Percentiles rank a stretch among this genome's conserved stretches.
phyloP scores from a whole-genome alignment of 2,888 invertebrate genomes.

The Terebella lapidaria region DNA sequence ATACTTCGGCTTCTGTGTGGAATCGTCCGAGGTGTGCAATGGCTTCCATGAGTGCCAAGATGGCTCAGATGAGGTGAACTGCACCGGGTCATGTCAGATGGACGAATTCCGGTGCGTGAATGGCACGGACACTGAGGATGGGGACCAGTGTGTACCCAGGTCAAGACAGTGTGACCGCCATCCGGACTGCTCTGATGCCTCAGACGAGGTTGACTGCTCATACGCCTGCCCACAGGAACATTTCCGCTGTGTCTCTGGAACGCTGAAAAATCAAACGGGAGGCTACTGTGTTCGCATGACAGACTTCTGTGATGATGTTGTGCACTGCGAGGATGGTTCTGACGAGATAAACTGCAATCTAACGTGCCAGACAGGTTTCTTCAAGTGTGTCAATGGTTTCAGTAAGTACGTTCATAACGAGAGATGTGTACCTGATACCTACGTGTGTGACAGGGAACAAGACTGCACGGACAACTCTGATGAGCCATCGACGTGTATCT shows the following conservation, averaged over 20 bases:
- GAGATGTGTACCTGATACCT: neutral
- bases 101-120: conserved; percentile 17
- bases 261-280: neutral
- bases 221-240: conserved; percentile 10
- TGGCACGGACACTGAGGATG: conserved; percentile 8
- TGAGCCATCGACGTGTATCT: conserved; percentile 8
- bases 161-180: conserved; percentile 13
- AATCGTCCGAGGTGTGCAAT: conserved; percentile 3
- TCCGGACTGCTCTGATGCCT: conserved; percentile 17
- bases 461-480: conserved; percentile 20
- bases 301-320: conserved; percentile 18
- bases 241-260: conserved; percentile 8
- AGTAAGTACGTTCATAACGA: neutral
- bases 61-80: conserved; percentile 5
- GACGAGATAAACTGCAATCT: conserved; percentile 15
- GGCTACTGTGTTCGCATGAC: conserved; percentile 1
- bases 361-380: conserved; percentile 8
- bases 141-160: conserved; percentile 10
- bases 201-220: conserved; percentile 17
- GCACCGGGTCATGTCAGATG: conserved; percentile 8
- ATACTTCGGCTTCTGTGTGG: conserved; percentile 10
- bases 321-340: conserved; percentile 15
- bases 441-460: conserved; percentile 15
- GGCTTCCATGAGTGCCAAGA: conserved; percentile 8
- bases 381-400: neutral